Conservation (phyloP, 2,113 vertebrate species). For the Corvus cornix region DNA sequence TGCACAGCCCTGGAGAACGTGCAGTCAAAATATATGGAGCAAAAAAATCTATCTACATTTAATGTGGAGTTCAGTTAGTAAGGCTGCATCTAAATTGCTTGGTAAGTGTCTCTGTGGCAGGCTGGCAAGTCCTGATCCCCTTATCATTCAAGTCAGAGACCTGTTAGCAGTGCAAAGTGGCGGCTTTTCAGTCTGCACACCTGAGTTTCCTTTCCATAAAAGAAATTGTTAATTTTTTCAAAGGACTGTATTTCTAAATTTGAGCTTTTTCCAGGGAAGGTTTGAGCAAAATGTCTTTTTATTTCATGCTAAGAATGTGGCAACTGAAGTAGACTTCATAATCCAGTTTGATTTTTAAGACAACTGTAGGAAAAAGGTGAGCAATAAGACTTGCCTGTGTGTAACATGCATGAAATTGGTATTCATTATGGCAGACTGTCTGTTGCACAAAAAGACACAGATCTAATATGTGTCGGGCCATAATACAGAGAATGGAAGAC, state of each 20-base stretch:
- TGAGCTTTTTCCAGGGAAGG: background rate
- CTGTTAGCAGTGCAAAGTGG: background rate
- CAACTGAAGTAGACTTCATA: conserved; percentile 9
- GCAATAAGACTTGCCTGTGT: conserved; percentile 28
- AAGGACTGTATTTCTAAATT: background rate
- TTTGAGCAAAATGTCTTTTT: background rate
- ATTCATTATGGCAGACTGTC: conserved; percentile 53
- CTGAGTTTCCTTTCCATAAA: background rate
- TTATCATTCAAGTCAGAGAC: conserved; percentile 41
- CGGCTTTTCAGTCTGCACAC: background rate
- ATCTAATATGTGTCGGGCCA: conserved; percentile 51
- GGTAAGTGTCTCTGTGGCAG: conserved; percentile 7
- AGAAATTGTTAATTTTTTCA: background rate
- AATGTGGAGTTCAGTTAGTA: conserved; percentile 25
- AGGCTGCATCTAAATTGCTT: conserved; percentile 41
- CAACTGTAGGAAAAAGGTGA: conserved; percentile 12
- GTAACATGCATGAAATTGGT: conserved; percentile 67
- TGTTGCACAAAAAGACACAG: conserved; percentile 53
- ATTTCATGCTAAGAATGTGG: background rate
- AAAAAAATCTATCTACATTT: conserved; percentile 40
- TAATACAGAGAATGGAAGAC: conserved; percentile 44
- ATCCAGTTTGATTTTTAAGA: background rate
- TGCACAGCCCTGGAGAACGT: background rate
- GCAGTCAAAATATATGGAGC: conserved; percentile 31
- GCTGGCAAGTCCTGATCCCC: background rate